Evolutionary conservation across 2,888 invertebrate genomes (phyloP), one percentile per base, ranked within the genome.

Genomic region (Trichogramma evanescens): DNA sequence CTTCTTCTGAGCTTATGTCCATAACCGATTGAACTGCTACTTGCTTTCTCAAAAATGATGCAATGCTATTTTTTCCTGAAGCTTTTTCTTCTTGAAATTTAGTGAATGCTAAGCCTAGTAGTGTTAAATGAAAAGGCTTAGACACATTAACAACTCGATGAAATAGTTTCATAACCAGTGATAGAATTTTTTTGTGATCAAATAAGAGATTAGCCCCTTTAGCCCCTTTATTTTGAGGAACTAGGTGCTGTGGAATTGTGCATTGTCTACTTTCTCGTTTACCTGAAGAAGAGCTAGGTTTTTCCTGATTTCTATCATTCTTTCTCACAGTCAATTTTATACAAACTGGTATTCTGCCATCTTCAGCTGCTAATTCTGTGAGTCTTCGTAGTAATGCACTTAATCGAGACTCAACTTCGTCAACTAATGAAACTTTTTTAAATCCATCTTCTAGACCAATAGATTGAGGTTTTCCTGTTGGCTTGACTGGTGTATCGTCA

Each of bases 391-490:
- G 77, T 40, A 92, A 76, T 66, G 86, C 83, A 63, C 82, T 80
- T 67, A 91, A 84, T 68, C 88, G 88, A 42, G 87, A 86, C 71
- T 86, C 86, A 4, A 90, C 88, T 72, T 91, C 90, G 60, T 83
- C 85, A 68, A 86, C 85, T 4, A 87, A 82, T 67, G 87, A 87
- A 55, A 90, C 86, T 60, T 85, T 84, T 69, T 84, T 86, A 74
- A 89, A 90, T 61, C 89, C 86, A 74, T 91, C 91, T 73, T 91
- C 91, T 63, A 91, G 78, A 26, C 91, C 89, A 70, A 91, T 89
- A 64, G 87, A 88, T 74, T 88, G 89, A 9, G 91, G 91, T 72
- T 85, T 87, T 4, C 89, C 90, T 46, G 86, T 86, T 61, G 86
- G 82, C 70, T 89, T 88, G 1, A 93, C 89, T 55, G 82, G 80